Evolutionary conservation across 2,888 invertebrate genomes (phyloP).

Genomic region (Auanema freiburgensis): DNA sequence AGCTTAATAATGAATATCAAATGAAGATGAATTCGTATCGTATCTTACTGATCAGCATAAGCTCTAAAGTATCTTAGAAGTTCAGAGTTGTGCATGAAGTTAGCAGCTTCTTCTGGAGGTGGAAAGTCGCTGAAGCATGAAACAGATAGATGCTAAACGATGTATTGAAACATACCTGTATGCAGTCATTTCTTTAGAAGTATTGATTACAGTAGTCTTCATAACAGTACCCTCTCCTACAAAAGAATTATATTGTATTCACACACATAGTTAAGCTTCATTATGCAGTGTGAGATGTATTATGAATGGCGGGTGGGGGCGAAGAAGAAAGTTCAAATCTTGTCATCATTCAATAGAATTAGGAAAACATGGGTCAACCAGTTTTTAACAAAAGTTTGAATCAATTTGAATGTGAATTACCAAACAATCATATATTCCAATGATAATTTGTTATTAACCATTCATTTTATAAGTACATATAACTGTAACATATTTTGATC

Average conservation of each 20-base stretch:
- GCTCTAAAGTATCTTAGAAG: constrained; percentile 43
- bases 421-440: no score
- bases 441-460: no score
- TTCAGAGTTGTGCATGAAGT: constrained; percentile 66
- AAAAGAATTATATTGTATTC: constrained; percentile 7
- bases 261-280: no score
- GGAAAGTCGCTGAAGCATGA: constrained; percentile 66
- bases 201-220: constrained; percentile 66
- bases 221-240: constrained; percentile 55
- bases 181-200: constrained; percentile 65
- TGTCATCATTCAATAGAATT: no score
- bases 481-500: no score
- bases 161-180: constrained; percentile 28
- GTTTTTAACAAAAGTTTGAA: no score
- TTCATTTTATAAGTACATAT: no score
- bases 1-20: constrained; percentile 19
- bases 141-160: not conserved
- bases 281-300: no score
- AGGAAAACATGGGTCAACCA: no score
- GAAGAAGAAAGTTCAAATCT: no score
- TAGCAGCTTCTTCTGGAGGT: constrained; percentile 66
- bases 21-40: not conserved
- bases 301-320: no score
- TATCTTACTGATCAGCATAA: constrained; percentile 45
- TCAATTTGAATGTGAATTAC: no score